These are phyloP conservation scores for Etheostoma spectabile DNA, from an alignment of 2,113 vertebrate genomes.

Conservation along the genomic window DNA sequence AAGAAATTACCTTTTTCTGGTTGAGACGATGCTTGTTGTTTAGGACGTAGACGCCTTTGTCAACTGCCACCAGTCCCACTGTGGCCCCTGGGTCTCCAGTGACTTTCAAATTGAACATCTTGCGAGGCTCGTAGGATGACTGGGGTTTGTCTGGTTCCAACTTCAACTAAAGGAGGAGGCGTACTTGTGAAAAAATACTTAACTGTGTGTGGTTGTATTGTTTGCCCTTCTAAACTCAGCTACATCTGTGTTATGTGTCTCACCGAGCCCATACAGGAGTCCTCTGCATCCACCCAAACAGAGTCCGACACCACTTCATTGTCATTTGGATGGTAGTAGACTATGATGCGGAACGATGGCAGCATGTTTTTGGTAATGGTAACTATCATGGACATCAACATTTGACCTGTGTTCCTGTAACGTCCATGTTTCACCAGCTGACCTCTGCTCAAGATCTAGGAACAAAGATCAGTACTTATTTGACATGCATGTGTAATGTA, in stretches of 20 bases:
- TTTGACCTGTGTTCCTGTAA: slow-evolving; percentile 66
- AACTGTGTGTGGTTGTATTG: background rate
- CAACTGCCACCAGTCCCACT: slow-evolving; percentile 83
- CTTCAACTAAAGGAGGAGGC: slow-evolving; percentile 65
- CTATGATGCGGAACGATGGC: slow-evolving; percentile 85
- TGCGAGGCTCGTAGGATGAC: slow-evolving; percentile 27
- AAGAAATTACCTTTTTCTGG: slow-evolving; percentile 81
- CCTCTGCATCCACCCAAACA: slow-evolving; percentile 84
- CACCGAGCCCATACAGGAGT: slow-evolving; percentile 85
- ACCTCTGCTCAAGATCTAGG: slow-evolving; percentile 82
- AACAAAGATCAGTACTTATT: slow-evolving; percentile 27
- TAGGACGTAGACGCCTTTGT: slow-evolving; percentile 83
- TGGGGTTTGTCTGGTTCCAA: slow-evolving; percentile 21
- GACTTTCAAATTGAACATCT: slow-evolving; percentile 51
- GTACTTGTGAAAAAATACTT: background rate
- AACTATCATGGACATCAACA: slow-evolving; percentile 63
- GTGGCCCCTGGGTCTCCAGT: slow-evolving; percentile 80
- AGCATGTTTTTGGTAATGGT: slow-evolving; percentile 76
- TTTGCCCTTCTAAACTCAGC: background rate
- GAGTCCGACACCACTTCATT: slow-evolving; percentile 86
- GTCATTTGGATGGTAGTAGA: slow-evolving; percentile 75
- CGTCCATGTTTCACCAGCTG: slow-evolving; percentile 69
- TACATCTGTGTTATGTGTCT: slow-evolving; percentile 13
- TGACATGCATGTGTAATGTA: background rate
- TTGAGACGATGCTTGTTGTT: slow-evolving; percentile 83